phyloP scores from a whole-genome alignment of 2,888 invertebrate genomes.

The Chaetogeoica ovagalla region DNA sequence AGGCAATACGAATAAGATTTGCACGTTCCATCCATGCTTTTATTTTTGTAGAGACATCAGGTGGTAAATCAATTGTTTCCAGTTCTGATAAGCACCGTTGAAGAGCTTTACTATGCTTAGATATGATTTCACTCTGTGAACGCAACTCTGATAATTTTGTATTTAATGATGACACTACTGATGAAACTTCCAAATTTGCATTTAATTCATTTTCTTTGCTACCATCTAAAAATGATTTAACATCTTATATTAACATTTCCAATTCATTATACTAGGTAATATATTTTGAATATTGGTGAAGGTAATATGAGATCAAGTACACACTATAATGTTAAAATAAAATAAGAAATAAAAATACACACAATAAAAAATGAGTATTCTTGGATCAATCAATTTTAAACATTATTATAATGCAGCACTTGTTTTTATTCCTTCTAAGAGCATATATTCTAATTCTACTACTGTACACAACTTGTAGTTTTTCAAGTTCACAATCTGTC shows the following conservation, averaged over 20 bases:
- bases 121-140: slow-evolving; percentile 88
- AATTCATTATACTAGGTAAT: not conserved
- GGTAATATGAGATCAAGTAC: no score
- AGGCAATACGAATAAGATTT: slow-evolving; percentile 92
- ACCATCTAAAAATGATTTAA: slow-evolving; percentile 28
- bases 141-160: slow-evolving; percentile 85
- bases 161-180: slow-evolving; percentile 66
- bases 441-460: no score
- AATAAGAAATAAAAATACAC: no score
- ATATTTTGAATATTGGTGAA: not conserved
- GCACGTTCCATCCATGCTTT: slow-evolving; percentile 92
- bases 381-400: no score
- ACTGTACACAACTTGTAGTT: no score
- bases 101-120: slow-evolving; percentile 82
- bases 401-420: no score
- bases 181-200: slow-evolving; percentile 55
- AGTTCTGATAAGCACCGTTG: slow-evolving; percentile 79
- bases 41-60: slow-evolving; percentile 72
- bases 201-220: slow-evolving; percentile 48
- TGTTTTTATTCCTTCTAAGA: no score
- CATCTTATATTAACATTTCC: not conserved
- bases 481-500: no score
- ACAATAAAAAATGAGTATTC: no score
- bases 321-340: no score
- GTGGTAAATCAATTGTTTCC: slow-evolving; percentile 68